Evolutionary conservation across 2,888 invertebrate genomes (phyloP).

Genomic region (Drosophila monieri): DNA sequence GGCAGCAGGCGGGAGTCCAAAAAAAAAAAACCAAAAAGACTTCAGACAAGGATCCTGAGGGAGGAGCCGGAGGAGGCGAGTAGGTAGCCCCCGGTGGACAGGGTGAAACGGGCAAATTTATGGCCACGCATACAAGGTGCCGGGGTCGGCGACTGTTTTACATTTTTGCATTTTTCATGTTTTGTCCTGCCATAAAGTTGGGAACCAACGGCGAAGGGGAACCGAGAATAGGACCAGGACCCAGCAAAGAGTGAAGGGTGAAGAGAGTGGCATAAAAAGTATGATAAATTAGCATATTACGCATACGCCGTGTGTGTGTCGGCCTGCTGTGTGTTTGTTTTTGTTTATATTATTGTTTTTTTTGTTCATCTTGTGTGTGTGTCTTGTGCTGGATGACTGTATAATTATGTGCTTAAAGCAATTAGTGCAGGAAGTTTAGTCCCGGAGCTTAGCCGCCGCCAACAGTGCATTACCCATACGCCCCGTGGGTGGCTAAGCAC

Average conservation of each 20-base stretch:
- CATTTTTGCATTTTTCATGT: constrained; percentile 69
- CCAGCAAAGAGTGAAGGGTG: not conserved
- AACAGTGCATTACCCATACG: constrained; percentile 40
- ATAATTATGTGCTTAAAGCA: constrained; percentile 67
- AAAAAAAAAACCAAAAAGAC: constrained; percentile 10
- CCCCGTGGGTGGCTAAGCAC: constrained; percentile 16
- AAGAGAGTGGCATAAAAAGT: constrained; percentile 50
- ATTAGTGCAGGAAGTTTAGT: constrained; percentile 52
- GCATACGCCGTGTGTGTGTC: constrained; percentile 57
- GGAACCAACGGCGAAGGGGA: constrained; percentile 1
- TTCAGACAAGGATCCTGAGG: constrained; percentile 3
- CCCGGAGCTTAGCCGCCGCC: constrained; percentile 40
- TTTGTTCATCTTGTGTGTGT: constrained; percentile 11
- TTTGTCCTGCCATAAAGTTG: constrained; percentile 59
- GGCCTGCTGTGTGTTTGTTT: constrained; percentile 11
- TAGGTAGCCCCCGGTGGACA: constrained; percentile 13
- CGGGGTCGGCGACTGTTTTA: constrained; percentile 60
- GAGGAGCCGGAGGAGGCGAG: not conserved
- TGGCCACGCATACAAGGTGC: constrained; percentile 55
- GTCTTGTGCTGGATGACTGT: constrained; percentile 44
- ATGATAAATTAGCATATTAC: constrained; percentile 69
- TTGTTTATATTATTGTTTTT: constrained; percentile 15
- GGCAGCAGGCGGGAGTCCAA: constrained; percentile 8
- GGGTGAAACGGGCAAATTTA: constrained; percentile 54
- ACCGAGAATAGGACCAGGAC: not conserved